Conservation (phyloP, 1,140 invertebrate species). For the Drosophila equinoxialis region DNA sequence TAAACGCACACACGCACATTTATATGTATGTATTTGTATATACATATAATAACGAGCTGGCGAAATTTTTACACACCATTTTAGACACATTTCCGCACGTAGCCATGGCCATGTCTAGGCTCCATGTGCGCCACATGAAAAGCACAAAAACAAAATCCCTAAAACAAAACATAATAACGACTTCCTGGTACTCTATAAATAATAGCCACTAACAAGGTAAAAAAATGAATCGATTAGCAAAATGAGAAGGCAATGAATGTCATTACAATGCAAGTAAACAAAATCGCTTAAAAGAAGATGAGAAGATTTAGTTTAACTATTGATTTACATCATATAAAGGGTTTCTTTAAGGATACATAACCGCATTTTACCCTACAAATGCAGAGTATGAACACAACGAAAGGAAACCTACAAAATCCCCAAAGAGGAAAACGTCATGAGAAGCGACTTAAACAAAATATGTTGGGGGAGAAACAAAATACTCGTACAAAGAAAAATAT, state of each 20-base stretch:
- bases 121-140: slow-evolving; percentile 57
- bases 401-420: slow-evolving; percentile 34
- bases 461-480: background rate
- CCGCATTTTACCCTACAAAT: too few species aligned
- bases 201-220: too few species aligned
- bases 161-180: slow-evolving; percentile 11
- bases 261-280: too few species aligned
- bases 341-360: too few species aligned
- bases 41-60: slow-evolving; percentile 54
- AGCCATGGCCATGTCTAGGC: slow-evolving; percentile 40
- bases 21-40: background rate
- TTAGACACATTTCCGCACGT: slow-evolving; percentile 79
- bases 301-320: too few species aligned
- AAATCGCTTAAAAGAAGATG: too few species aligned
- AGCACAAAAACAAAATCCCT: slow-evolving; percentile 35
- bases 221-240: too few species aligned
- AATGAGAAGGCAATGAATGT: too few species aligned
- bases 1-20: background rate
- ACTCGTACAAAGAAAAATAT: background rate
- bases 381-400: background rate
- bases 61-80: slow-evolving; percentile 77
- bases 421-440: slow-evolving; percentile 59
- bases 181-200: background rate
- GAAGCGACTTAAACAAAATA: slow-evolving; percentile 48
- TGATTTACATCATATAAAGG: too few species aligned